phyloP scores from a whole-genome alignment of 1,140 invertebrate genomes.

The Brachionus plicatilis region DNA sequence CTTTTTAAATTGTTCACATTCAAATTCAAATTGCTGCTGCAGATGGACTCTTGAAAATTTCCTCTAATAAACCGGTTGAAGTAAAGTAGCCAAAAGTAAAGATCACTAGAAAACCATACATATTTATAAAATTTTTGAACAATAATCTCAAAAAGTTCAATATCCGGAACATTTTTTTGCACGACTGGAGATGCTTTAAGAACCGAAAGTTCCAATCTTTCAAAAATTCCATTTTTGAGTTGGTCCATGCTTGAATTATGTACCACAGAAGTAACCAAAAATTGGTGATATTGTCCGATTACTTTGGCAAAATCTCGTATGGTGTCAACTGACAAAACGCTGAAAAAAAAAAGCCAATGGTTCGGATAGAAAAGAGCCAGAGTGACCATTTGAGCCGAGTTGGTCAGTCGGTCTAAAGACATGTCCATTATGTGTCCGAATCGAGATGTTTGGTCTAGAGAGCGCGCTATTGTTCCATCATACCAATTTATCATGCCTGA shows the following conservation, averaged over 20 bases:
- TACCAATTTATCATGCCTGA: background rate
- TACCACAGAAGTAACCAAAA: background rate
- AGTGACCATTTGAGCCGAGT: background rate
- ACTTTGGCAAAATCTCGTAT: background rate
- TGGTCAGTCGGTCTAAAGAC: background rate
- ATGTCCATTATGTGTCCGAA: background rate
- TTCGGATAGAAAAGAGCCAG: background rate
- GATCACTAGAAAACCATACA: slow-evolving; percentile 19
- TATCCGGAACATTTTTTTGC: background rate
- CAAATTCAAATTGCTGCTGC: background rate
- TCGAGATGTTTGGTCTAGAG: background rate
- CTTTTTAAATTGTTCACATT: background rate
- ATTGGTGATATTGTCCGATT: background rate
- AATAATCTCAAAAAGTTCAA: background rate
- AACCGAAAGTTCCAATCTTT: background rate
- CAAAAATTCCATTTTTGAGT: background rate
- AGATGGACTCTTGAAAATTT: background rate
- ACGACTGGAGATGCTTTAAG: background rate
- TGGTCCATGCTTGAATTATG: background rate
- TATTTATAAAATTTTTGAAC: background rate
- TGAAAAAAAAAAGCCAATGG: slow-evolving; percentile 8
- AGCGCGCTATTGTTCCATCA: background rate
- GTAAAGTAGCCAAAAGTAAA: slow-evolving; percentile 13
- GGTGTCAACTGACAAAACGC: background rate
- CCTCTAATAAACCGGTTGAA: background rate